A percentile compares a stretch with the other conserved stretches of the same genome.
Conservation (phyloP, 1,140 invertebrate genomes). For the Epicauta chinensis region DNA sequence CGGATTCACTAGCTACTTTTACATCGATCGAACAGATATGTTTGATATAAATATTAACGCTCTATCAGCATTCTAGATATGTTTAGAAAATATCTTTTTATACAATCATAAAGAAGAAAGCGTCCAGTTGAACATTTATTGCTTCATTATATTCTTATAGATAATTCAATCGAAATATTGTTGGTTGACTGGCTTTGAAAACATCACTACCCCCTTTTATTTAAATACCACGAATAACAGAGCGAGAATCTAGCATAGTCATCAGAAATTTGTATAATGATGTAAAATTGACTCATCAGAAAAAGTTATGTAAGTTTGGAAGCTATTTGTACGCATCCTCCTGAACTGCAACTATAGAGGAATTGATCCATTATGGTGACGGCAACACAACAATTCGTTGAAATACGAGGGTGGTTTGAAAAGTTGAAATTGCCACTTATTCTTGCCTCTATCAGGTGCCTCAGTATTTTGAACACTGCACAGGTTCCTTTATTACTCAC, state of each 20-base stretch:
- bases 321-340: no score
- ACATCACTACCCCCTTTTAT: constrained; percentile 5
- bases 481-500: no score
- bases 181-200: background rate
- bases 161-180: constrained; percentile 11
- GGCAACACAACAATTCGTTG: no score
- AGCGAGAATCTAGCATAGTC: constrained; percentile 22
- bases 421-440: no score
- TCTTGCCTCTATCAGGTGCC: no score
- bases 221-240: background rate
- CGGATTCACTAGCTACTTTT: background rate
- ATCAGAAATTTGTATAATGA: constrained; percentile 28
- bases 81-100: constrained; percentile 28
- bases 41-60: constrained; percentile 29
- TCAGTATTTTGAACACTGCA: no score
- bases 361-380: no score
- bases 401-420: no score
- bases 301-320: background rate
- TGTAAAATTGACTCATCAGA: constrained; percentile 31
- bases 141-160: constrained; percentile 13
- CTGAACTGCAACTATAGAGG: no score
- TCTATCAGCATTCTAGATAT: constrained; percentile 30
- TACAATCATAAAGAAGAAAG: no score
- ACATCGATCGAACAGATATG: constrained; percentile 13
- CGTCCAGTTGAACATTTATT: constrained; percentile 25